Evolutionary conservation across 2,888 invertebrate genomes (phyloP).

Genomic region (Platerodrilus igneus): DNA sequence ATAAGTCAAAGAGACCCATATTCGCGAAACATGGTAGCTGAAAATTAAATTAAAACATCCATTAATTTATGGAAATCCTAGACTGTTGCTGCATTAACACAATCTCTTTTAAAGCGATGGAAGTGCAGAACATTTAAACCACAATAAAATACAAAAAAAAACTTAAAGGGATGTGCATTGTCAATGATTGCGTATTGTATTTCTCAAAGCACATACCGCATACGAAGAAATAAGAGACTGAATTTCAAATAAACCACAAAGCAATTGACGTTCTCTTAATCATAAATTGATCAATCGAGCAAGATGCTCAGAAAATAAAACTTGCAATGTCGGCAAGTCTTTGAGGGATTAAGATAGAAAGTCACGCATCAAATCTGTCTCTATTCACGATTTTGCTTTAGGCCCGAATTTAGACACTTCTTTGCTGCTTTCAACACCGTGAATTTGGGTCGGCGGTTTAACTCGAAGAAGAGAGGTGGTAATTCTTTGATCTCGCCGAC

Average conservation of each 20-base stretch:
- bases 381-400: constrained; percentile 23
- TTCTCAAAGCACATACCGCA: constrained; percentile 22
- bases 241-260: constrained; percentile 34
- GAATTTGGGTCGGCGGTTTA: constrained; percentile 37
- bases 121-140: too few species aligned
- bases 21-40: too few species aligned
- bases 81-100: too few species aligned
- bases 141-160: constrained; percentile 10
- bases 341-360: constrained; percentile 40
- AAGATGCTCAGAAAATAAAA: constrained; percentile 35
- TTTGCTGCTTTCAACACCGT: constrained; percentile 33
- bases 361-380: constrained; percentile 37
- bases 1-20: too few species aligned
- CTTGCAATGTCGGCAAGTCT: constrained; percentile 35
- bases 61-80: too few species aligned
- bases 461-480: constrained; percentile 37
- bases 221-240: constrained; percentile 21
- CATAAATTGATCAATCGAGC: constrained; percentile 40
- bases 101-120: too few species aligned
- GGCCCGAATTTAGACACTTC: too few species aligned
- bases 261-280: constrained; percentile 40
- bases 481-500: constrained; percentile 41
- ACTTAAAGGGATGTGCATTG: constrained; percentile 16
- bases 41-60: too few species aligned
- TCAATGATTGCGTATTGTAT: constrained; percentile 21